Evolutionary conservation across 2,888 invertebrate species (phyloP), one percentile per base, ranked within the genome.

Genomic region (Dromius quadrimaculatus): DNA sequence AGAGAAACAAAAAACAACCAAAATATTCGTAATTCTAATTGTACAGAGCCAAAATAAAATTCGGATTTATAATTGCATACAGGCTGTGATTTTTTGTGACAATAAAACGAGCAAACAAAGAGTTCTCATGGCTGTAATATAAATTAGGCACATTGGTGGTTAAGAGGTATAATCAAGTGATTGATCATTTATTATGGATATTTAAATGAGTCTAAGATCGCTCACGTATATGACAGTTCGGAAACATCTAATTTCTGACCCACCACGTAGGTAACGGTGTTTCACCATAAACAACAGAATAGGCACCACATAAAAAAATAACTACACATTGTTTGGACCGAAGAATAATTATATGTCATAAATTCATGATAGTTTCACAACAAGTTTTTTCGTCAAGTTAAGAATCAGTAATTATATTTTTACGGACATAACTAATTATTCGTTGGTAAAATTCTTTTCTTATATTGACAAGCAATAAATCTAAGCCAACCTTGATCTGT

Each of bases 381-480:
- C 23, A 22, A 17, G 22, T 47, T 66, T 66, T 57, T 57, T 41
- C 15, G 66, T 41, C 57, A 57, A 59, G 68, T 68, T 68, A 68
- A 68, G 59, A 68, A 68, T 68, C 68, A 68, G 68, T 59, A 68
- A 68, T 68, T 68, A 68, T 68, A 68, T 59, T 68, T 59, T 68
- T 38, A 57, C 43, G 45, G 59, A 41, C 59, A 68, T 68, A 68
- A 22, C 43, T 68, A 59, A 68, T 41, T 43, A 57, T 59, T 68
- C 43, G 45, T 59, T 34, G 59, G 66, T 68, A 34, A 68, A 68
- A 57, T 57, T 68, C 43, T 54, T 54, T 68, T 54, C 54, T 68
- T 43, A 28, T 68, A 68, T 68, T 68, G 68, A 68, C 68, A 68
- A 59, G 68, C 34, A 43, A 68, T 68, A 68, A 68, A 68, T 68